Base-by-base conservation (phyloP, 2,888 invertebrate genomes). In the Tryphoninae sp. region DNA sequence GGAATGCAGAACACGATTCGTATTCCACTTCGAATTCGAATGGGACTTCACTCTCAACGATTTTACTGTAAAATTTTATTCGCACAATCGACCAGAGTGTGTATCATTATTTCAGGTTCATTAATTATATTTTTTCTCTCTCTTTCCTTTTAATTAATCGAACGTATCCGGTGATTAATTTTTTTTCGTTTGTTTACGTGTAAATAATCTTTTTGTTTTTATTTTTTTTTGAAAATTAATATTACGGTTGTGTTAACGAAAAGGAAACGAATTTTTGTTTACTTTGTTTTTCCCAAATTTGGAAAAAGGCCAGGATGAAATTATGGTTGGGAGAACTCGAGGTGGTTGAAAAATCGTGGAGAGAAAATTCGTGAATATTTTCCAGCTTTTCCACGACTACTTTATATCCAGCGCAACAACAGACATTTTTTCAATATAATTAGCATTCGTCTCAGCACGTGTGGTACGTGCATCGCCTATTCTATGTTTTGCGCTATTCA, bases 341-440 rank as follows among this genome's bases (percentile, higher is more conserved):
- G 33, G 33, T 33, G 33, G 33, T 19, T 22, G 23, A 65, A 51
- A 49, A 49, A 13, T 51, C 26, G 53, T 7, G 22, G 23, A 40
- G 45, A 49, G 40, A 53, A 58, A 40, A 33, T 16, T 23, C 9
- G 62, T 64, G 49, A 53, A 62, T 22, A 64, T 33, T 19, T 33
- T 51, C 16, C 11, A 71, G 19, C 42, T 77, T 64, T 77, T 77
- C 16, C 61, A 53, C 69, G 59, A 76, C 68, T 61, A 80, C 61
- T 62, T 68, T 61, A 55, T 55, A 62, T 45, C 59, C 26, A 58
- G 23, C 23, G 42, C 67, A 79, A 67, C 67, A 71, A 84, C 78
- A 80, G 78, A 81, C 33, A 33, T 33, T 33, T 84, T 83, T 80
- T 83, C 78, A 65, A 76, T 81, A 83, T 81, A 84, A 84, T 84